phyloP scores from a whole-genome alignment of 1,140 invertebrate species.

The Bombus consobrinus region DNA sequence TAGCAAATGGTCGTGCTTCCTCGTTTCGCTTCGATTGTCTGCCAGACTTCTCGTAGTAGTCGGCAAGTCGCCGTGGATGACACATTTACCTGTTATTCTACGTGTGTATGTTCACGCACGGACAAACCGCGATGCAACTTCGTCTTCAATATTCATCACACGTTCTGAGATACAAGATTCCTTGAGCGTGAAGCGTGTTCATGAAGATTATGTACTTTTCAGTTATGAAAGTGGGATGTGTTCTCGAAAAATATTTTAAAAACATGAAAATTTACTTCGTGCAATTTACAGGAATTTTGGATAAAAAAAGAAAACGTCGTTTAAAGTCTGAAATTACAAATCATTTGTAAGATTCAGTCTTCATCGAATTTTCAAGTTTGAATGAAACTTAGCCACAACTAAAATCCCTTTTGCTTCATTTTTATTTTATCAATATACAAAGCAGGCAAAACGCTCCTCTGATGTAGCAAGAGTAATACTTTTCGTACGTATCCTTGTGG shows the following conservation, averaged over 20 bases:
- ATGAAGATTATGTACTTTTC: not conserved
- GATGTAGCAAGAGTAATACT: not conserved
- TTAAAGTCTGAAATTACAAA: too few species aligned
- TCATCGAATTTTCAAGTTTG: too few species aligned
- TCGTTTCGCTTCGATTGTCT: conserved; percentile 23
- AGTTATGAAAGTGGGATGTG: not conserved
- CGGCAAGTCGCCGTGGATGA: conserved; percentile 3
- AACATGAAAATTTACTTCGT: too few species aligned
- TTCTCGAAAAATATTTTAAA: not conserved
- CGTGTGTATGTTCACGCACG: conserved; percentile 16
- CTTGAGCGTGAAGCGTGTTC: not conserved
- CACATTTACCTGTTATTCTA: conserved; percentile 31
- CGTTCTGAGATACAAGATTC: not conserved
- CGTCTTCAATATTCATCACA: conserved; percentile 8
- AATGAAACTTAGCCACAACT: too few species aligned
- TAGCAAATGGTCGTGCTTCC: not conserved
- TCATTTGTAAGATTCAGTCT: too few species aligned
- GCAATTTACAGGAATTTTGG: too few species aligned
- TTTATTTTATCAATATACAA: not conserved
- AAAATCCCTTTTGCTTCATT: too few species aligned
- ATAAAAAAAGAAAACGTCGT: too few species aligned
- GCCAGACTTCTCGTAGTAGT: not conserved
- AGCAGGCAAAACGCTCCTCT: too few species aligned
- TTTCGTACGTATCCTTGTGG: not conserved
- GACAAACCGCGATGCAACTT: conserved; percentile 1